Percentiles rank a stretch among this genome's conserved stretches.
Conservation (phyloP, 64 coral and sea anemone genomes). For the Pocillopora damicornis region DNA sequence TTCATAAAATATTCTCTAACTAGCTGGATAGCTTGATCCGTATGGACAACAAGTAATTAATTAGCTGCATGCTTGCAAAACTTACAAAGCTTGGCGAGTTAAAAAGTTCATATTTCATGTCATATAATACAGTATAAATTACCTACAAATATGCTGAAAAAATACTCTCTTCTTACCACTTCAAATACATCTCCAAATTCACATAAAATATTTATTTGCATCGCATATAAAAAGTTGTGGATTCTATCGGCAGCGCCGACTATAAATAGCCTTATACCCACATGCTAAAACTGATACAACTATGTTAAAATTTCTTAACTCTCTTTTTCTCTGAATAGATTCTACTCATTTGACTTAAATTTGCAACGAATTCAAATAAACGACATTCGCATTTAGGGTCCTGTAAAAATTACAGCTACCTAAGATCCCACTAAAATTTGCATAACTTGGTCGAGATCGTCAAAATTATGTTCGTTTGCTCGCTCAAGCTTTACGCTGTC, state of each 20-base stretch:
- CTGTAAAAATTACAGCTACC: conserved; percentile 1
- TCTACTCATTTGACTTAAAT: neutral
- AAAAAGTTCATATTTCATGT: neutral
- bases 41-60: conserved; percentile 3
- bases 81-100: conserved; percentile 14
- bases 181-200: conserved; percentile 48
- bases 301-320: neutral
- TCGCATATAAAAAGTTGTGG: conserved; percentile 39
- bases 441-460: conserved; percentile 98
- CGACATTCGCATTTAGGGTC: neutral
- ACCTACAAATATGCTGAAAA: conserved; percentile 46
- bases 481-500: conserved; percentile 78
- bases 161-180: conserved; percentile 34
- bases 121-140: conserved; percentile 46
- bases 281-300: neutral
- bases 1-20: conserved; percentile 8
- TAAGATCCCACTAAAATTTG: conserved; percentile 95
- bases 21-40: neutral
- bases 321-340: neutral
- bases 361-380: neutral
- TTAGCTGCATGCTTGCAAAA: neutral
- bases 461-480: conserved; percentile 52
- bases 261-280: conserved; percentile 33
- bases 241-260: conserved; percentile 30
- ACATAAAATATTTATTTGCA: conserved; percentile 28